These are phyloP conservation scores for Andrena bicolor DNA, from an alignment of 2,888 invertebrate species.

Conservation along the genomic window DNA sequence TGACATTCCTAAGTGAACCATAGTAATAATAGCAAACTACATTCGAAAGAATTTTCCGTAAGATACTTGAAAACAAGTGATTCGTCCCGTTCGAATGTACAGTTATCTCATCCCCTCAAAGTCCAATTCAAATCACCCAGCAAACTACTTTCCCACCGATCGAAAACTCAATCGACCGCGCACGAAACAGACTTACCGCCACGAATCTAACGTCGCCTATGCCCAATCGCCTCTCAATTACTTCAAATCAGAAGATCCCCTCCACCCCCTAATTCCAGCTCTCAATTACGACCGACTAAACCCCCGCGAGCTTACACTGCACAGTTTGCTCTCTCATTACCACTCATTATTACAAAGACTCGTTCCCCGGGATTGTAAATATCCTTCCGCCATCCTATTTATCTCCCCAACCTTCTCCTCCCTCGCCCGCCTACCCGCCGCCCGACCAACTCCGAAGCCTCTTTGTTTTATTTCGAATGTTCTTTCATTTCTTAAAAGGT, in stretches of 20 bases:
- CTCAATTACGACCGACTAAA: conserved; percentile 6
- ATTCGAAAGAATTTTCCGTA: too few species aligned
- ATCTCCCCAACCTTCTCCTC: conserved; percentile 39
- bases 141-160: background rate
- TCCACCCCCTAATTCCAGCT: background rate
- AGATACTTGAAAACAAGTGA: too few species aligned
- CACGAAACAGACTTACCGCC: background rate
- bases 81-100: too few species aligned
- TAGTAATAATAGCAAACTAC: too few species aligned
- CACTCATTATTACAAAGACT: conserved; percentile 48
- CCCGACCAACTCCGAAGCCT: conserved; percentile 32
- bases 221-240: background rate
- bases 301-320: background rate
- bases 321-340: conserved; percentile 31
- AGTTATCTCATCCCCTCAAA: too few species aligned
- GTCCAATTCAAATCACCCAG: background rate
- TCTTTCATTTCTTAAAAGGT: conserved; percentile 85
- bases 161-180: background rate
- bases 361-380: conserved; percentile 57
- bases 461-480: conserved; percentile 84
- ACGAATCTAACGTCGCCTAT: background rate
- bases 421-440: background rate
- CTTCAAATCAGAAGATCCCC: background rate
- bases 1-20: too few species aligned
- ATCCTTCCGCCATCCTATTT: conserved; percentile 55